These are phyloP conservation scores for Machimus atricapillus DNA, from an alignment of 2,888 invertebrate species.

Conservation along the genomic window DNA sequence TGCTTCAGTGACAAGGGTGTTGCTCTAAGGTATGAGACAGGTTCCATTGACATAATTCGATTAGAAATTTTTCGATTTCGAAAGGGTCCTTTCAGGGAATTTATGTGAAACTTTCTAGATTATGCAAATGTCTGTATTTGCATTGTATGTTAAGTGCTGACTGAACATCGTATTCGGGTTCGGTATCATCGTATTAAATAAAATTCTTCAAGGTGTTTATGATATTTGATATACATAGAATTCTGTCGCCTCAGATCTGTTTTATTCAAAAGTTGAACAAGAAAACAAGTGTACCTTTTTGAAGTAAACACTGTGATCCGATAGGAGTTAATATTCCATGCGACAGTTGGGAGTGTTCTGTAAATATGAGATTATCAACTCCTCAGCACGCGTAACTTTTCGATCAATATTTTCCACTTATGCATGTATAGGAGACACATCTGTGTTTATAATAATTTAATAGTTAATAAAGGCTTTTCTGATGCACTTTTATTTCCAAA, in stretches of 20 bases:
- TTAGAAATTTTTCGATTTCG: background rate
- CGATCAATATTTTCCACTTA: too few species aligned
- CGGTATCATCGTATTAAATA: background rate
- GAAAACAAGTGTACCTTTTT: background rate
- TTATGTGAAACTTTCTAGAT: background rate
- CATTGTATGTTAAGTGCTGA: background rate
- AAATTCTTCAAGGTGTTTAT: background rate
- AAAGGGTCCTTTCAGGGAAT: background rate
- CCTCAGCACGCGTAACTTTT: background rate
- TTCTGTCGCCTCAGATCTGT: background rate
- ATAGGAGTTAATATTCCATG: background rate
- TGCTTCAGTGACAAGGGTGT: background rate
- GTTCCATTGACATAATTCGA: background rate
- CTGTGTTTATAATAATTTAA: too few species aligned
- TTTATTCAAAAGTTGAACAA: background rate
- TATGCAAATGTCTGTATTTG: background rate
- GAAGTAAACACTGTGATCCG: background rate
- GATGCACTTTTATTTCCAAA: too few species aligned
- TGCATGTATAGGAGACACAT: too few species aligned
- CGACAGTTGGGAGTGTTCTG: background rate
- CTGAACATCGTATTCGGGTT: background rate
- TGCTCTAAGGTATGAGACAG: background rate
- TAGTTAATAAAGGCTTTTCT: too few species aligned
- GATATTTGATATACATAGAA: background rate
- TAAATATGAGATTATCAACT: background rate